A percentile compares a stretch with the other conserved stretches of the same genome.
Conservation (phyloP, 1,140 invertebrate species). For the Aculops lycopersici region DNA sequence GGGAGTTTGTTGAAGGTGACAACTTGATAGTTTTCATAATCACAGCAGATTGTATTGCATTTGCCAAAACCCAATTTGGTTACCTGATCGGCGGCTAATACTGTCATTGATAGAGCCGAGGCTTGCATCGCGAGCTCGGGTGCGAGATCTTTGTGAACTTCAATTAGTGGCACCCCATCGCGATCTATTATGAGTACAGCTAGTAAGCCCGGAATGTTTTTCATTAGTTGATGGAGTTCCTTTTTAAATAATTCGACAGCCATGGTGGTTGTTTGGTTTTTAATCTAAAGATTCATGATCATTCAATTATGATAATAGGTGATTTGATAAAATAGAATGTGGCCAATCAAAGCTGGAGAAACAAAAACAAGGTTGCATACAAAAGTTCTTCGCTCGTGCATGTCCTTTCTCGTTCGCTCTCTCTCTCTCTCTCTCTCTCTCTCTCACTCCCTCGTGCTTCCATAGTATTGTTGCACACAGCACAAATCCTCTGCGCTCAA, state of each 20-base stretch:
- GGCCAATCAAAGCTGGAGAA: too few species aligned
- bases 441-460: too few species aligned
- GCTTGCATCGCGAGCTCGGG: slow-evolving; percentile 3
- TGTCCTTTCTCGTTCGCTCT: too few species aligned
- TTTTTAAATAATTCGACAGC: neutral
- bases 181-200: slow-evolving; percentile 8
- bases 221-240: slow-evolving; percentile 5
- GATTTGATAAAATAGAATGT: too few species aligned
- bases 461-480: too few species aligned
- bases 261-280: neutral
- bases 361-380: too few species aligned
- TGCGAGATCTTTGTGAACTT: slow-evolving; percentile 4
- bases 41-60: slow-evolving; percentile 4
- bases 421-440: too few species aligned
- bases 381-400: too few species aligned
- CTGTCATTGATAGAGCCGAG: neutral
- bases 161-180: slow-evolving; percentile 8
- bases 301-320: too few species aligned
- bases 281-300: too few species aligned
- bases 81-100: slow-evolving; percentile 5
- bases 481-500: too few species aligned
- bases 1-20: slow-evolving; percentile 8
- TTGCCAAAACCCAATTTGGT: slow-evolving; percentile 5
- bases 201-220: slow-evolving; percentile 5
- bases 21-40: slow-evolving; percentile 9